Conservation (phyloP, 1,140 invertebrate species). For the Drosophila sp. region DNA sequence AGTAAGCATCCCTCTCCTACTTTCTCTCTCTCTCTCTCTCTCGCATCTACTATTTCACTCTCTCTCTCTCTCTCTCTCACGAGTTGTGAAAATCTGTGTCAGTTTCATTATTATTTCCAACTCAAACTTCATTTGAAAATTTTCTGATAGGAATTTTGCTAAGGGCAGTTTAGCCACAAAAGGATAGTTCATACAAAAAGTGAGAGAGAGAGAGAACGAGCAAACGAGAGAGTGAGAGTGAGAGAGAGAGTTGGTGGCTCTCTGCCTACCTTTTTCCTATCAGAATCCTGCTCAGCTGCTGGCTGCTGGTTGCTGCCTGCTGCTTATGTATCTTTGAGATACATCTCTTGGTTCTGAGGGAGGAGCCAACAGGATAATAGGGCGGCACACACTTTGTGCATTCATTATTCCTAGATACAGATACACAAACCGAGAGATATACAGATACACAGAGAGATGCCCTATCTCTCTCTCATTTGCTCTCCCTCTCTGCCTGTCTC, state of each 20-base stretch:
- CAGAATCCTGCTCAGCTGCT: slow-evolving; percentile 57
- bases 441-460: slow-evolving; percentile 43
- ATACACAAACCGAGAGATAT: slow-evolving; percentile 32
- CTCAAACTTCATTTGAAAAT: slow-evolving; percentile 36
- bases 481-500: slow-evolving; percentile 33
- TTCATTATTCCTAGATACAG: slow-evolving; percentile 68
- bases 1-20: slow-evolving; percentile 14
- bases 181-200: slow-evolving; percentile 39
- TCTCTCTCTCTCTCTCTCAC: slow-evolving; percentile 18
- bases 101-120: slow-evolving; percentile 63
- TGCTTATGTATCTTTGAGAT: slow-evolving; percentile 71
- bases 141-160: slow-evolving; percentile 59
- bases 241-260: slow-evolving; percentile 20
- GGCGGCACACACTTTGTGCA: slow-evolving; percentile 71
- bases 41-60: slow-evolving; percentile 5
- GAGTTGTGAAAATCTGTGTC: slow-evolving; percentile 69
- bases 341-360: slow-evolving; percentile 59
- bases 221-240: neutral
- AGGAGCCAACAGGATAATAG: slow-evolving; percentile 82
- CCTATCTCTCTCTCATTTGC: slow-evolving; percentile 36
- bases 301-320: slow-evolving; percentile 38
- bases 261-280: slow-evolving; percentile 58
- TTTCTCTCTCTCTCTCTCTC: slow-evolving; percentile 11
- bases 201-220: neutral
- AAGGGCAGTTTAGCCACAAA: slow-evolving; percentile 60